Base-by-base conservation (phyloP, 2,888 invertebrate genomes). In the Cyclophora punctaria region DNA sequence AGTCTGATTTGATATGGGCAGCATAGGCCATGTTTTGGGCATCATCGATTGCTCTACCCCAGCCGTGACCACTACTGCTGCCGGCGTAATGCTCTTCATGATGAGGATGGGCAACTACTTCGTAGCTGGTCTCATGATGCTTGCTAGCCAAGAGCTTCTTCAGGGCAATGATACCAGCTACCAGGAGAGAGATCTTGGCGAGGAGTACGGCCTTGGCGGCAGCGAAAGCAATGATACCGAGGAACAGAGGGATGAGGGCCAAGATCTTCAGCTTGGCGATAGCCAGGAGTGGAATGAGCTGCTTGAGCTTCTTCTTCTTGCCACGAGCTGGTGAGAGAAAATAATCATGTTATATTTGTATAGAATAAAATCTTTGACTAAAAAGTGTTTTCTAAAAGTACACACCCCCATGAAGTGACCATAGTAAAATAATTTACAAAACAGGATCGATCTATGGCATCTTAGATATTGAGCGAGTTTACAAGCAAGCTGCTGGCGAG, bases 141-240 rank as follows among this genome's bases (percentile, higher is more conserved):
- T 94, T 94, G 70, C 91, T 90, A 48, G 92, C 94, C 56, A 95
- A 78, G 35, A 96, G 90, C 71, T 96, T 96, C 80, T 89, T 89
- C 69, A 89, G 65, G 33, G 88, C 90, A 68, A 96, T 92, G 67
- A 95, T 91, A 67, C 92, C 92, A 56, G 95, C 92, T 58, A 96
- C 91, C 45, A 95, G 90, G 42, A 96, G 90, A 0, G 96, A 92
- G 66, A 96, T 90, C 90, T 96, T 96, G 74, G 95, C 95, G 64
- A 96, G 91, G 56, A 95, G 86, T 52, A 96, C 90, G 43, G 96
- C 96, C 86, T 96, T 96, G 84, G 95, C 93, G n/a, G 96, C 95
- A 48, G 95, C 90, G 50, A 96, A 89, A 34, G 95, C 95, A 62
- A 96, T 91, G 71, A 88, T 85, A 46, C 75, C 96, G 50, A 96